Percentiles rank a stretch among this genome's conserved stretches.
These are phyloP conservation scores for Anthoscopus minutus DNA, from an alignment of 2,113 vertebrate species.

Conservation along the genomic window DNA sequence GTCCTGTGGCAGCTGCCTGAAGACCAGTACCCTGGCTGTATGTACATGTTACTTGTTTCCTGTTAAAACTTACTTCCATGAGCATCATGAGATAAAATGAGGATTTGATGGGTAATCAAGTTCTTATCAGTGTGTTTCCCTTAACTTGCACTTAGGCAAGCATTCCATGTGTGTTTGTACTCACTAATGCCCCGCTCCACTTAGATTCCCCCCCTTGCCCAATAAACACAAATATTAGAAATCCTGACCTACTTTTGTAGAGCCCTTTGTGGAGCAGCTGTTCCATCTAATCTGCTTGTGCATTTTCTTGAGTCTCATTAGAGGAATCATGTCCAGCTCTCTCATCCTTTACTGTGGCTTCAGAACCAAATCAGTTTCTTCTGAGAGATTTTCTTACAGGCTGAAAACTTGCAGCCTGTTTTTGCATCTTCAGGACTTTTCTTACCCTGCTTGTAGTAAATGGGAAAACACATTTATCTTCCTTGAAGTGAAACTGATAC, in stretches of 20 bases:
- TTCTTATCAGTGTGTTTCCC: not conserved
- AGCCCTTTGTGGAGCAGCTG: not conserved
- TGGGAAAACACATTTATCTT: not conserved
- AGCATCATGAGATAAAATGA: not conserved
- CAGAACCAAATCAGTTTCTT: not conserved
- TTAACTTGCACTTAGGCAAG: not conserved
- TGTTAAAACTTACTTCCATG: not conserved
- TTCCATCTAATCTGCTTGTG: not conserved
- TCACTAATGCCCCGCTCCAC: not conserved
- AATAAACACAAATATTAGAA: not conserved
- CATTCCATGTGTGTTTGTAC: not conserved
- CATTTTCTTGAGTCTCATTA: not conserved
- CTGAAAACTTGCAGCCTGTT: not conserved
- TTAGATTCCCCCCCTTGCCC: rapidly evolving
- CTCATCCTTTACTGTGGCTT: not conserved
- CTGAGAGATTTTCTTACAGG: not conserved
- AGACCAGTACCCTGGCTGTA: not conserved
- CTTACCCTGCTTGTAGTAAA: not conserved
- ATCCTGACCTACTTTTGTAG: not conserved
- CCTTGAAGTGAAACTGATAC: not conserved
- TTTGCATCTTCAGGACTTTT: not conserved
- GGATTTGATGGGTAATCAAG: not conserved
- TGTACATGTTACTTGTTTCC: not conserved
- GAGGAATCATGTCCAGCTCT: not conserved
- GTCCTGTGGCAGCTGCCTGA: not conserved